A percentile compares a stretch with the other conserved stretches of the same genome.
Evolutionary conservation across 2,113 vertebrate genomes (phyloP).

Genomic region (Pantherophis guttatus): DNA sequence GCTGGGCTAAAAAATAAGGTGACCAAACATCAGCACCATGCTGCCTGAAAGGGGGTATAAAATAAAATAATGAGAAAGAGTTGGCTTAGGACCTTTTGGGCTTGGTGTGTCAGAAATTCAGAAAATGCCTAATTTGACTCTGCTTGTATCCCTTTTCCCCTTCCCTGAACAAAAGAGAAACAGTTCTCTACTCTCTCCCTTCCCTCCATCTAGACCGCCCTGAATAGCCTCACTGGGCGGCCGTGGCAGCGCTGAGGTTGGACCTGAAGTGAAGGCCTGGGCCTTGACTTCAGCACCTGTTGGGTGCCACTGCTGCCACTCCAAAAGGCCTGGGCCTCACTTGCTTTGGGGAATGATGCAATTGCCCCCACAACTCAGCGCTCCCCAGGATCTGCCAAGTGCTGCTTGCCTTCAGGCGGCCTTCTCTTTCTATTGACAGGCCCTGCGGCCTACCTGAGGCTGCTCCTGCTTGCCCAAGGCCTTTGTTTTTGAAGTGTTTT

Average conservation of each 20-base stretch:
- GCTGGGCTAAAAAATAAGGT: background rate
- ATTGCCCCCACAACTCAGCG: background rate
- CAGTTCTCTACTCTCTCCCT: background rate
- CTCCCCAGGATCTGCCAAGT: background rate
- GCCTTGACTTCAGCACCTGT: background rate
- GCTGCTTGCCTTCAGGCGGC: background rate
- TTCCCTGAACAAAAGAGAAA: background rate
- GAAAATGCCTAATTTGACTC: background rate
- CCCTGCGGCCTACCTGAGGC: background rate
- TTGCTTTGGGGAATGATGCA: background rate
- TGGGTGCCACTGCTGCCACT: background rate
- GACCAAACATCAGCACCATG: background rate
- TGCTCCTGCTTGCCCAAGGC: background rate
- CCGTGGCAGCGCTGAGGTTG: background rate
- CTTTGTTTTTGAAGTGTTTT: background rate
- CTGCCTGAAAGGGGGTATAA: background rate
- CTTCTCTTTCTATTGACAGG: background rate
- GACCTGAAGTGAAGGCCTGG: background rate
- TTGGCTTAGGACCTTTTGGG: background rate
- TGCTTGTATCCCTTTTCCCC: background rate
- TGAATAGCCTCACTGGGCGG: background rate
- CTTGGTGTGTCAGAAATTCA: background rate
- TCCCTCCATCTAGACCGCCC: background rate
- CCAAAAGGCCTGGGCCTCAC: background rate
- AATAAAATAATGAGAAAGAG: background rate